Percentiles rank a stretch among this genome's conserved stretches.
Conservation (phyloP, 2,797 vertebrate species). For the Bradypus variegatus region DNA sequence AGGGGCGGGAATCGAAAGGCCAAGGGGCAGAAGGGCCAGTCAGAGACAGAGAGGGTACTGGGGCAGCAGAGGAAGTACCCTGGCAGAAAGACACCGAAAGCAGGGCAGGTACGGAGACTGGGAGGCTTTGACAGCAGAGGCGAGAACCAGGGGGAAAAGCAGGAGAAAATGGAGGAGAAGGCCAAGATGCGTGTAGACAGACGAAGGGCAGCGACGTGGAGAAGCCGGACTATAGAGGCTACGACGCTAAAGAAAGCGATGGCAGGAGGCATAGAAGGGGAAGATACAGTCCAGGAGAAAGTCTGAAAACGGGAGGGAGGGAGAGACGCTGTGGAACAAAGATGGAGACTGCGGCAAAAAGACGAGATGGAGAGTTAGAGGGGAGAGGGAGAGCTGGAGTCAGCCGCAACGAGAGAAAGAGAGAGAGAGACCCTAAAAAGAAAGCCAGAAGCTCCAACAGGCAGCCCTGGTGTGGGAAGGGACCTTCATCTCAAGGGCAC, state of each 20-base stretch:
- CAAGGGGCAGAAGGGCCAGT: no score
- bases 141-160: background rate
- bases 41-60: background rate
- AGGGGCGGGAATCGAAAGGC: background rate
- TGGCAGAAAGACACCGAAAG: background rate
- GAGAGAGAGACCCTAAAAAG: background rate
- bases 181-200: background rate
- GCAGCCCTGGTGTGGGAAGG: background rate
- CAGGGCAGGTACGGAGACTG: accelerated
- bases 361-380: background rate
- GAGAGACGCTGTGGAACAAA: background rate
- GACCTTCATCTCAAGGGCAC: slow-evolving; percentile 61
- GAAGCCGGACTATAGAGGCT: background rate
- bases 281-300: background rate
- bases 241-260: no score
- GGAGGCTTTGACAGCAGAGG: background rate
- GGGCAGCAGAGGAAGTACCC: background rate
- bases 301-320: background rate
- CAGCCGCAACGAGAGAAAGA: background rate
- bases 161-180: background rate
- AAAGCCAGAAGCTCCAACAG: background rate
- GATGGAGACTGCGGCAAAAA: background rate
- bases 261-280: background rate
- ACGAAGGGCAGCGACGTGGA: no score
- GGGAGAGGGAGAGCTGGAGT: background rate